Percentiles rank a stretch among this genome's conserved stretches.
phyloP scores from a whole-genome alignment of 2,888 invertebrate genomes.

The Phortica okadai region DNA sequence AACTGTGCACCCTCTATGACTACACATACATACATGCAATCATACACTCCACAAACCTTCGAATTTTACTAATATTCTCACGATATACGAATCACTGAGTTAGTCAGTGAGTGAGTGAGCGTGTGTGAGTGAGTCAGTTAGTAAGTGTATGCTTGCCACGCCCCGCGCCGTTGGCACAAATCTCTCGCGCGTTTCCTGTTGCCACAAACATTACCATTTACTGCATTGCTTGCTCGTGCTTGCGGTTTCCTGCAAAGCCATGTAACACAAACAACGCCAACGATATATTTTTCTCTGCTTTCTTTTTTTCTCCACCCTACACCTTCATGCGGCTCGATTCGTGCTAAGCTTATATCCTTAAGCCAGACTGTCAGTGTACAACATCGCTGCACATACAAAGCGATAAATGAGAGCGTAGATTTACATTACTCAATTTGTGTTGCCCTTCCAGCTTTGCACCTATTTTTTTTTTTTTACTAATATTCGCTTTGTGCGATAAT shows the following conservation, averaged over 20 bases:
- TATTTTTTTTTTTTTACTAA: too few species aligned
- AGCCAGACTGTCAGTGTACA: too few species aligned
- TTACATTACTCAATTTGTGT: too few species aligned
- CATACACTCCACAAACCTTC: conserved; percentile 26
- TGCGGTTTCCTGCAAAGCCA: background rate
- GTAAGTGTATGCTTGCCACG: conserved; percentile 27
- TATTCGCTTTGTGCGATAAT: too few species aligned
- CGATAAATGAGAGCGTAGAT: too few species aligned
- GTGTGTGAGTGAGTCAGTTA: too few species aligned
- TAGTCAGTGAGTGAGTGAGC: too few species aligned
- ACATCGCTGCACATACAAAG: too few species aligned
- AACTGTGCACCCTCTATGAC: background rate
- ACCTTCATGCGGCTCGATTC: conserved; percentile 51
- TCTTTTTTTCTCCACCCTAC: conserved; percentile 1
- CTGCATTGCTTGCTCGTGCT: background rate
- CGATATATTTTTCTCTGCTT: background rate
- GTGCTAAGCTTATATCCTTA: too few species aligned
- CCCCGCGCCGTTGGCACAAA: too few species aligned
- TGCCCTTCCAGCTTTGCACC: too few species aligned
- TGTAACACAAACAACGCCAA: background rate
- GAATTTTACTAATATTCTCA: background rate
- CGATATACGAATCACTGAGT: conserved; percentile 31
- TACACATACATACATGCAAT: conserved; percentile 6
- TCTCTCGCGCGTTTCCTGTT: background rate
- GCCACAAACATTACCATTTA: background rate